A percentile compares a stretch with the other conserved stretches of the same genome.
These are phyloP conservation scores for Drosophila lacicola DNA, from an alignment of 2,888 invertebrate genomes.

Conservation along the genomic window DNA sequence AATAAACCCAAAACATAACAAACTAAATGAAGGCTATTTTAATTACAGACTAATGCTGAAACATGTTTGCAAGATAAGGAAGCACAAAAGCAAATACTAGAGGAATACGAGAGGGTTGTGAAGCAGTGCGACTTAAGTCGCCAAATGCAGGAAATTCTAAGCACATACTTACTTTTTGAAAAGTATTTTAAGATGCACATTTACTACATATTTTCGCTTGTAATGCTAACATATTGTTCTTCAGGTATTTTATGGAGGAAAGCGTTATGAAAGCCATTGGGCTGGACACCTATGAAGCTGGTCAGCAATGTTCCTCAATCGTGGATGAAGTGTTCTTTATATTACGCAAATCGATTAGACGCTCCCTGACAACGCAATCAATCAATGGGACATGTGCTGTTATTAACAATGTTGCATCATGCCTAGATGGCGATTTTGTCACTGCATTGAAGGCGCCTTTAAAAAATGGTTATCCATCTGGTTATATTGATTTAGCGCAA, in stretches of 20 bases:
- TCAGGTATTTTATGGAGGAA: constrained; percentile 96
- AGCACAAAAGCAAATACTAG: constrained; percentile 85
- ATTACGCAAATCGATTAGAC: constrained; percentile 96
- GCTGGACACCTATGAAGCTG: constrained; percentile 91
- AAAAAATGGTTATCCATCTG: constrained; percentile 91
- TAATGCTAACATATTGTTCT: not conserved
- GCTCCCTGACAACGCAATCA: constrained; percentile 95
- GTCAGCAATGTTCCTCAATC: constrained; percentile 93
- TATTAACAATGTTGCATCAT: constrained; percentile 95
- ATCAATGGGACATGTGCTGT: constrained; percentile 98
- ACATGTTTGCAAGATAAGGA: constrained; percentile 86
- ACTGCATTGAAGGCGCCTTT: constrained; percentile 90
- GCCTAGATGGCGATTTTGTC: constrained; percentile 94
- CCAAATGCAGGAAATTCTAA: constrained; percentile 93
- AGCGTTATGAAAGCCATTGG: constrained; percentile 96
- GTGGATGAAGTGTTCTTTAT: constrained; percentile 99
- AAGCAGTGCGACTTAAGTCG: constrained; percentile 90
- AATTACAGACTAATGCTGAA: constrained; percentile 87
- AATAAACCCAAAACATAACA: not conserved
- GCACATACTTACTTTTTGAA: constrained; percentile 95
- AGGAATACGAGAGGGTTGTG: constrained; percentile 88
- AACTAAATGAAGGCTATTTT: constrained; percentile 5
- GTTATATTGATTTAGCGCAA: constrained; percentile 91
- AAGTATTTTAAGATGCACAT: constrained; percentile 86
- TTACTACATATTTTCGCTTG: not conserved